Evolutionary conservation across 2,888 invertebrate genomes (phyloP).

Genomic region (Acleris literana): DNA sequence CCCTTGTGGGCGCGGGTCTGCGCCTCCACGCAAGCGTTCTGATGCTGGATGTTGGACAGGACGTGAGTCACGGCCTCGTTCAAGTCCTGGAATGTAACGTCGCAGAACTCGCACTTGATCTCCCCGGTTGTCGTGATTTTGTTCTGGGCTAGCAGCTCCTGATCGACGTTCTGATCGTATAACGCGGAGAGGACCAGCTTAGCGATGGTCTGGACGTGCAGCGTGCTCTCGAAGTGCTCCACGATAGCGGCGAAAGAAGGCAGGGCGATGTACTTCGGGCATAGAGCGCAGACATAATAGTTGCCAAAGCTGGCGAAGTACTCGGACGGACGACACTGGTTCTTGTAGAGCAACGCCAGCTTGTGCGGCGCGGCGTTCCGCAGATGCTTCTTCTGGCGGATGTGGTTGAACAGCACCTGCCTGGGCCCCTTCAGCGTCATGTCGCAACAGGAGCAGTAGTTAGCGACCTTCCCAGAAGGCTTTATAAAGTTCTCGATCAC

Average conservation of each 20-base stretch:
- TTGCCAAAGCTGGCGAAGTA: conserved; percentile 78
- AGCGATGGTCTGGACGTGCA: conserved; percentile 65
- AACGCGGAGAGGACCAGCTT: conserved; percentile 65
- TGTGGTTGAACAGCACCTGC: conserved; percentile 76
- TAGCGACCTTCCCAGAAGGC: conserved; percentile 72
- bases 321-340: conserved; percentile 71
- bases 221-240: conserved; percentile 69
- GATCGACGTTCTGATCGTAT: conserved; percentile 54
- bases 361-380: conserved; percentile 75
- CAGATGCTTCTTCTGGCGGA: conserved; percentile 77
- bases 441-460: conserved; percentile 74
- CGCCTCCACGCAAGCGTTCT: conserved; percentile 56
- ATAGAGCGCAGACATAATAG: conserved; percentile 70
- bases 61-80: conserved; percentile 61
- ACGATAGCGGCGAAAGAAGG: conserved; percentile 75
- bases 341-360: conserved; percentile 66
- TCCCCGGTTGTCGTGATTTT: conserved; percentile 50
- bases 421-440: conserved; percentile 76
- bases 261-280: conserved; percentile 64
- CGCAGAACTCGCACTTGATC: conserved; percentile 62
- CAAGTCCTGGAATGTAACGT: conserved; percentile 53
- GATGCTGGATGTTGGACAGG: conserved; percentile 63
- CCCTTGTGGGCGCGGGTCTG: conserved; percentile 58
- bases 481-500: conserved; percentile 77
- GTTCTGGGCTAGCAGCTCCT: conserved; percentile 54